Percentiles rank a stretch among this genome's conserved stretches.
Conservation (phyloP, 2,113 vertebrate genomes). For the Datnioides undecimradiatus region DNA sequence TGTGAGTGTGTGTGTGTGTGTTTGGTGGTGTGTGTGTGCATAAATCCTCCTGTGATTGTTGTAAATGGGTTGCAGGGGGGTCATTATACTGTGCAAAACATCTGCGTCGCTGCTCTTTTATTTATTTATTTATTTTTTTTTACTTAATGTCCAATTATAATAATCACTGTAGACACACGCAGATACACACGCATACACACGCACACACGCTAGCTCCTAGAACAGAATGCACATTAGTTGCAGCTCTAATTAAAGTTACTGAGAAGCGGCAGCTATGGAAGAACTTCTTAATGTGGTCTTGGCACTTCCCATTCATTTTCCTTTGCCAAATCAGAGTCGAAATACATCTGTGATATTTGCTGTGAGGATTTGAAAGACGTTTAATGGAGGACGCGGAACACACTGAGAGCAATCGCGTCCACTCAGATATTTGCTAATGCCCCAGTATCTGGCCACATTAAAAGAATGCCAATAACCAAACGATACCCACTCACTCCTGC, state of each 20-base stretch:
- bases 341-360: slow-evolving; percentile 21
- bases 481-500: not conserved
- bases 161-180: slow-evolving; percentile 39
- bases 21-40: not conserved
- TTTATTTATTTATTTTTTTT: slow-evolving; percentile 33
- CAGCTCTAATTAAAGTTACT: slow-evolving; percentile 43
- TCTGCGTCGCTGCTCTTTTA: slow-evolving; percentile 39
- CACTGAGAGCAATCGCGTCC: not conserved
- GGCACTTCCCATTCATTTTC: slow-evolving; percentile 23
- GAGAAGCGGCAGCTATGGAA: slow-evolving; percentile 27
- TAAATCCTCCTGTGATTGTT: slow-evolving; percentile 56
- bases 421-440: not conserved
- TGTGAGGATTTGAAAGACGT: slow-evolving; percentile 3
- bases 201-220: not conserved
- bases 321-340: slow-evolving; percentile 17
- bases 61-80: slow-evolving; percentile 44
- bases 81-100: slow-evolving; percentile 62
- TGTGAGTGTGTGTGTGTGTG: slow-evolving; percentile 14
- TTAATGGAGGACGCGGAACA: not conserved
- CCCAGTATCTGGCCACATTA: not conserved
- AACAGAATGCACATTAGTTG: slow-evolving; percentile 36
- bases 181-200: slow-evolving; percentile 4
- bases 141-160: slow-evolving; percentile 57
- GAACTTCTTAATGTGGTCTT: slow-evolving; percentile 37
- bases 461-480: not conserved